phyloP scores from a whole-genome alignment of 2,113 vertebrate species.

The Nothoprocta perdicaria region DNA sequence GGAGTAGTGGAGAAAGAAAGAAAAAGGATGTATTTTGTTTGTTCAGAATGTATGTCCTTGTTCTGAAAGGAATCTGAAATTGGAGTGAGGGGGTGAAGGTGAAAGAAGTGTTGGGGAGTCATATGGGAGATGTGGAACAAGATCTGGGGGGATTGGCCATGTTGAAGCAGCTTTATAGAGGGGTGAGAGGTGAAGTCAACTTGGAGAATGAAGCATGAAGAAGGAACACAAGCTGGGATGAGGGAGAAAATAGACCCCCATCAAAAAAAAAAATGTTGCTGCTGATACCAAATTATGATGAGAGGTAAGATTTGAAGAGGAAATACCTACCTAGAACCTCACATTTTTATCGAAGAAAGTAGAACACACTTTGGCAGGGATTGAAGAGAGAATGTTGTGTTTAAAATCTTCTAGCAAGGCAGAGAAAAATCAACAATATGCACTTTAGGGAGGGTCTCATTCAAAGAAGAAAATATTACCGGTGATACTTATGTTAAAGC shows the following conservation, averaged over 20 bases:
- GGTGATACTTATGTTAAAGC: constrained; percentile 19
- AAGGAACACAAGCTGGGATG: not conserved
- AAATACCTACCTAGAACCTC: too few species aligned
- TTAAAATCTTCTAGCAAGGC: constrained; percentile 38
- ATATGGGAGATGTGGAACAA: not conserved
- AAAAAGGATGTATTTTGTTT: not conserved
- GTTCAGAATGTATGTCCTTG: too few species aligned
- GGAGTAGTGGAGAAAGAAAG: not conserved
- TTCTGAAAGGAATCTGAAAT: not conserved
- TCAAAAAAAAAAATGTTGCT: not conserved
- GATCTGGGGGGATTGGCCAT: not conserved
- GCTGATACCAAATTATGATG: not conserved
- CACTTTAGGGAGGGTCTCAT: constrained; percentile 1
- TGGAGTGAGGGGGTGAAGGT: not conserved
- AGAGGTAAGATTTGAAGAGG: too few species aligned
- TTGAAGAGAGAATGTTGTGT: constrained; percentile 19
- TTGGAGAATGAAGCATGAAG: not conserved
- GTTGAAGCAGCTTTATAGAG: not conserved
- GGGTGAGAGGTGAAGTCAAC: not conserved
- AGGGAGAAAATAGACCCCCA: not conserved
- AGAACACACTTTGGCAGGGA: too few species aligned
- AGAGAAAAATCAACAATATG: constrained; percentile 46
- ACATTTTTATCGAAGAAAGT: too few species aligned
- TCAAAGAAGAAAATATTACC: constrained; percentile 13
- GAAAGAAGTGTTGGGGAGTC: not conserved